These are phyloP conservation scores for Labrus mixtus DNA, from an alignment of 2,113 vertebrate genomes.

Conservation along the genomic window DNA sequence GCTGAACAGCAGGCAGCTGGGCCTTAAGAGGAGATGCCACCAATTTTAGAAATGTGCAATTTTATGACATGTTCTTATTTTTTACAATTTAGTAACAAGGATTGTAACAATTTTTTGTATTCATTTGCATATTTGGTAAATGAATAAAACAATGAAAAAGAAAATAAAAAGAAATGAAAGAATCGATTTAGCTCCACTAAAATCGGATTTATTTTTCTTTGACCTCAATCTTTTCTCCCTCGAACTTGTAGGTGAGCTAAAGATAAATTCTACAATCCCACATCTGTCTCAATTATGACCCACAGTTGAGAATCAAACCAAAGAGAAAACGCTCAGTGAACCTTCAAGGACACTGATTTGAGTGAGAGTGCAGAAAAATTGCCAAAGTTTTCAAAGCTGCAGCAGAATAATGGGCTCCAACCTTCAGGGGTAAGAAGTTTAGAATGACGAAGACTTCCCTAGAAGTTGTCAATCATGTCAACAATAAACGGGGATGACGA, in stretches of 20 bases:
- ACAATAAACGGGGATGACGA: neutral
- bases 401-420: neutral
- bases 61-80: too few species aligned
- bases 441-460: neutral
- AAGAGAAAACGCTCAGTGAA: neutral
- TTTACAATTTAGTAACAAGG: too few species aligned
- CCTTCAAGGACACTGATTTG: neutral
- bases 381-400: neutral
- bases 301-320: neutral
- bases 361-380: neutral
- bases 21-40: neutral
- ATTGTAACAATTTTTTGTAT: too few species aligned
- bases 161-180: too few species aligned
- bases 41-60: too few species aligned
- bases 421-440: neutral
- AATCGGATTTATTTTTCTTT: neutral
- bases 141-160: too few species aligned
- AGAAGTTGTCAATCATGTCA: constrained; percentile 4
- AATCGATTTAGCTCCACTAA: too few species aligned
- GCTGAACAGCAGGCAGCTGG: constrained; percentile 25
- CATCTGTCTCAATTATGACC: neutral
- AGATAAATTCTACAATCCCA: neutral
- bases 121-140: too few species aligned
- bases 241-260: neutral
- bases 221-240: neutral